Evolutionary conservation across 2,888 invertebrate genomes (phyloP).

Genomic region (Agrochola macilenta): DNA sequence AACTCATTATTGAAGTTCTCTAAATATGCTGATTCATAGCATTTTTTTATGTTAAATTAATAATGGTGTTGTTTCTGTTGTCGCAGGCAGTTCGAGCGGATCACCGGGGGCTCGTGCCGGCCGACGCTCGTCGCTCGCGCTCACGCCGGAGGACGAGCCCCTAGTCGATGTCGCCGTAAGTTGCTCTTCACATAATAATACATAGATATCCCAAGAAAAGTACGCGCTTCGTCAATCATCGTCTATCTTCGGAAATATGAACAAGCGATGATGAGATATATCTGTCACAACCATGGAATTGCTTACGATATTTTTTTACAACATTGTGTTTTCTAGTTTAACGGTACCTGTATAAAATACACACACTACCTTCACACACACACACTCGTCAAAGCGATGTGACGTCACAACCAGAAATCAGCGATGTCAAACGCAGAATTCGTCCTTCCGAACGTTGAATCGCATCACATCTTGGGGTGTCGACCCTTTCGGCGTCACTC

Average conservation of each 20-base stretch:
- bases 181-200: constrained; percentile 66
- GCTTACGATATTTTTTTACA: too few species aligned
- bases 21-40: not conserved
- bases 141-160: constrained; percentile 93
- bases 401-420: not conserved
- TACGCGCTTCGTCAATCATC: too few species aligned
- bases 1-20: not conserved
- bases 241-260: too few species aligned
- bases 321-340: too few species aligned
- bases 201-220: too few species aligned
- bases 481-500: not conserved
- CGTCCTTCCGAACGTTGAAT: not conserved
- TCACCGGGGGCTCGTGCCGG: constrained; percentile 92
- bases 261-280: too few species aligned
- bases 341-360: too few species aligned
- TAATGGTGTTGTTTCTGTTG: constrained; percentile 68
- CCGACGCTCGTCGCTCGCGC: constrained; percentile 92
- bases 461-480: not conserved
- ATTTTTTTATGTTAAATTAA: not conserved
- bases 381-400: not conserved
- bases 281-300: too few species aligned
- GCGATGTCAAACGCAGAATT: not conserved
- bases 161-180: constrained; percentile 92
- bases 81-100: constrained; percentile 89
- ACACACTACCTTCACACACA: not conserved